Conservation (phyloP, 2,797 vertebrate species). For the Simalia tracyae region DNA sequence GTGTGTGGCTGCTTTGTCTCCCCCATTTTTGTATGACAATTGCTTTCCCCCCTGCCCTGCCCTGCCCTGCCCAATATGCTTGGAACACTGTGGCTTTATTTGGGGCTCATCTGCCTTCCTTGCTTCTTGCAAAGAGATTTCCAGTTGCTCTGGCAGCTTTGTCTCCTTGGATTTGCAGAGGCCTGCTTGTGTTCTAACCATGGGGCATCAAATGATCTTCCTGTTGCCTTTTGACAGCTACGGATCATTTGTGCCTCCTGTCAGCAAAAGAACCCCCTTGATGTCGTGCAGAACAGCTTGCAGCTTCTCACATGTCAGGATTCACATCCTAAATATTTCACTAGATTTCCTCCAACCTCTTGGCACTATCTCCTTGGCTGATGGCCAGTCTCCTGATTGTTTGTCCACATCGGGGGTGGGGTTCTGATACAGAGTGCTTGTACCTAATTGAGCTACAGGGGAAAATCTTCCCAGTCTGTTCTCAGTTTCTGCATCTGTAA, state of each 20-base stretch:
- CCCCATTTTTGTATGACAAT: not conserved
- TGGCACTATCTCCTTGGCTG: fast-evolving
- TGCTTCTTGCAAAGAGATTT: not conserved
- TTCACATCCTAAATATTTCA: not conserved
- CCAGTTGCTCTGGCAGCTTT: not conserved
- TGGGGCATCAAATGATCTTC: not conserved
- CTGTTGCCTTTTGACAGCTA: constrained; percentile 10
- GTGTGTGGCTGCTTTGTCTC: not conserved
- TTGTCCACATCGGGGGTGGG: fast-evolving
- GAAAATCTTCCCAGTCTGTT: not conserved
- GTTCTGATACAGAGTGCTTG: fast-evolving
- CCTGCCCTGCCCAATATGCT: not conserved
- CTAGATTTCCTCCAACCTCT: not conserved
- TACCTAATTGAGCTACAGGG: not conserved
- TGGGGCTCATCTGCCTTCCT: not conserved
- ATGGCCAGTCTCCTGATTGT: not conserved
- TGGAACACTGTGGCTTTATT: not conserved
- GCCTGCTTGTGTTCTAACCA: not conserved
- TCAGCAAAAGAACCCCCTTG: not conserved
- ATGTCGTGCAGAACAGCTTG: not conserved
- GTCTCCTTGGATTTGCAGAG: not conserved
- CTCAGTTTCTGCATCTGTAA: not conserved
- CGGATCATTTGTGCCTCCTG: not conserved
- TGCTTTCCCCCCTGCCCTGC: not conserved
- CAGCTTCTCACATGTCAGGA: not conserved